A percentile compares a stretch with the other conserved stretches of the same genome.
These are phyloP conservation scores for Acrocera orbiculus DNA, from an alignment of 2,888 invertebrate species.

Conservation along the genomic window DNA sequence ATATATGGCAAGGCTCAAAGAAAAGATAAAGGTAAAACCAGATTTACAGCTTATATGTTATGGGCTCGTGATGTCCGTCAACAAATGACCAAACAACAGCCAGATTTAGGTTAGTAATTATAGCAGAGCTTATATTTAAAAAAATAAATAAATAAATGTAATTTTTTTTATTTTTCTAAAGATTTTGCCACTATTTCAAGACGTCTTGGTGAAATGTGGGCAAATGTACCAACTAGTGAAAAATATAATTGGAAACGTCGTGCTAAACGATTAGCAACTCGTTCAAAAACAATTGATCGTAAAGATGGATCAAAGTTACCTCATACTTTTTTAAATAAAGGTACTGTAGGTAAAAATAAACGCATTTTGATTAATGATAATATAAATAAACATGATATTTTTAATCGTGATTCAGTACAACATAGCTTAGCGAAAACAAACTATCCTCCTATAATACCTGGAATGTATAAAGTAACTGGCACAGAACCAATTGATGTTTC, in stretches of 20 bases:
- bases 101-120: constrained; percentile 35
- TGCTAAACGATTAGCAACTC: constrained; percentile 49
- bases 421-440: constrained; percentile 19
- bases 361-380: too few relatives aligned
- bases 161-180: constrained; percentile 15
- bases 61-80: constrained; percentile 75
- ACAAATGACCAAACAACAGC: constrained; percentile 50
- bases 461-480: constrained; percentile 46
- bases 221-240: constrained; percentile 49
- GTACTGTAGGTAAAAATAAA: not conserved
- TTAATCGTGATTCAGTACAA: too few relatives aligned
- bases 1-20: constrained; percentile 53
- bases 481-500: constrained; percentile 79
- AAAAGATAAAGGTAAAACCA: constrained; percentile 62
- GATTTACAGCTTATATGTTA: constrained; percentile 78
- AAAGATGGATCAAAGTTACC: constrained; percentile 1
- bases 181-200: constrained; percentile 73
- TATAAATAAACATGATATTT: too few relatives aligned
- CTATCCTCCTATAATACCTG: constrained; percentile 18
- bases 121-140: too few relatives aligned
- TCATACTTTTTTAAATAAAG: constrained; percentile 11
- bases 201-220: constrained; percentile 76
- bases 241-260: constrained; percentile 64
- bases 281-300: constrained; percentile 5
- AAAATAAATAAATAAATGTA: too few relatives aligned